Conservation (phyloP, 2,113 vertebrate species). For the Etheostoma cragini region DNA sequence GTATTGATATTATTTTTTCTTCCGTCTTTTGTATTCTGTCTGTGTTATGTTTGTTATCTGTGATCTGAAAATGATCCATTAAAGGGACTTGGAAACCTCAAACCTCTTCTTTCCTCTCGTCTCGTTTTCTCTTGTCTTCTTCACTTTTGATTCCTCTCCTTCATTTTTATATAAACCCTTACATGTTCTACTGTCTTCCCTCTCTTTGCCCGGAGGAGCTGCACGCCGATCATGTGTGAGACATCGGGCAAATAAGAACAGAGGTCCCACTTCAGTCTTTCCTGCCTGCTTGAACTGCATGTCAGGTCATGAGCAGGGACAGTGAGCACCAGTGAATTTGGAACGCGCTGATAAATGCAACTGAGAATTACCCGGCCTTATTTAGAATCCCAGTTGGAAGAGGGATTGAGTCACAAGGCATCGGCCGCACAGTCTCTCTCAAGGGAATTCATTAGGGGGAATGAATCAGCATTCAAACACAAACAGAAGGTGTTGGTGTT, state of each 20-base stretch:
- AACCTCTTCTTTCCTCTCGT: no score
- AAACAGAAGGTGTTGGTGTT: constrained; percentile 56
- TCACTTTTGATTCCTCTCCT: background rate
- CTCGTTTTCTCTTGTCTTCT: no score
- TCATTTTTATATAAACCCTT: background rate
- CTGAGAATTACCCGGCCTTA: constrained; percentile 62
- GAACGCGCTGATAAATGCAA: constrained; percentile 44
- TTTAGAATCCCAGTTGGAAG: constrained; percentile 65
- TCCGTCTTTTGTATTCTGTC: no score
- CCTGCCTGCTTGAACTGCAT: constrained; percentile 9
- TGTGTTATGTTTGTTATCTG: no score
- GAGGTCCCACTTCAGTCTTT: constrained; percentile 48
- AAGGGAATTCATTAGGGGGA: constrained; percentile 47
- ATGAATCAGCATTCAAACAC: constrained; percentile 70
- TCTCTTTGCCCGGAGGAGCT: constrained; percentile 2
- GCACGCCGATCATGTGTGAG: constrained; percentile 66
- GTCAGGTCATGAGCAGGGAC: constrained; percentile 52
- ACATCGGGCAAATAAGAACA: constrained; percentile 49
- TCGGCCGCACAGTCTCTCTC: constrained; percentile 31
- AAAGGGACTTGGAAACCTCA: no score
- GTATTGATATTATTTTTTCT: no score
- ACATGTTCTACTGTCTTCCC: background rate
- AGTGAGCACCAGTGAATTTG: constrained; percentile 42
- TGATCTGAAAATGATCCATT: no score
- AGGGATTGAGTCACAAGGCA: constrained; percentile 69